A percentile compares a stretch with the other conserved stretches of the same genome.
These are phyloP conservation scores for Uromys caudimaculatus DNA, from an alignment of 2,797 vertebrate genomes.

Conservation along the genomic window DNA sequence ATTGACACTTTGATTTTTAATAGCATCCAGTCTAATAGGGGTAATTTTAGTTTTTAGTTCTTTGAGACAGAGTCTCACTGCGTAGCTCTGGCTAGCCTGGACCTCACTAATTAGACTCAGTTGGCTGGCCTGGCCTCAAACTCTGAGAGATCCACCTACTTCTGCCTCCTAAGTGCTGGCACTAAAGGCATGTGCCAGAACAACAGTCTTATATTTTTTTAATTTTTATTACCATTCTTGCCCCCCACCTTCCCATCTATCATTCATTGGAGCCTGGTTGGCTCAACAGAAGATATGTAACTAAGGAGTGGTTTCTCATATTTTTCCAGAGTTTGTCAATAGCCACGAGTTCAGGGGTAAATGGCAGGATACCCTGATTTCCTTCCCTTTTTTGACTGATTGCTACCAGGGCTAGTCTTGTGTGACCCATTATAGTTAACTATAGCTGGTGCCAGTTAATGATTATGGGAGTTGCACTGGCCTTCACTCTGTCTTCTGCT, in stretches of 20 bases:
- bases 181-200: not conserved
- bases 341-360: not conserved
- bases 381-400: not conserved
- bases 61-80: not conserved
- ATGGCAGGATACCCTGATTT: not conserved
- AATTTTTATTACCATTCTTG: not conserved
- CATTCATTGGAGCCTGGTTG: not conserved
- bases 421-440: not conserved
- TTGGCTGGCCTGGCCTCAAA: not conserved
- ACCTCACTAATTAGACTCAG: not conserved
- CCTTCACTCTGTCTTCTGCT: not conserved
- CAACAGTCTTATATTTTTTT: not conserved
- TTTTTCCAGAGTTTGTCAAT: not conserved
- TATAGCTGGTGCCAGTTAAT: not conserved
- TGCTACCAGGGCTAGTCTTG: not conserved
- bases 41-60: not conserved
- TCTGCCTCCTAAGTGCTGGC: not conserved
- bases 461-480: not conserved
- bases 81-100: not conserved
- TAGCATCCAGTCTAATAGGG: not conserved
- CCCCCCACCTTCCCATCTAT: not conserved
- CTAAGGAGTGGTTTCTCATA: not conserved
- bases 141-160: not conserved
- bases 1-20: not conserved
- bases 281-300: not conserved